Conservation (phyloP, 2,797 vertebrate genomes). For the Pelobates cultripes region DNA sequence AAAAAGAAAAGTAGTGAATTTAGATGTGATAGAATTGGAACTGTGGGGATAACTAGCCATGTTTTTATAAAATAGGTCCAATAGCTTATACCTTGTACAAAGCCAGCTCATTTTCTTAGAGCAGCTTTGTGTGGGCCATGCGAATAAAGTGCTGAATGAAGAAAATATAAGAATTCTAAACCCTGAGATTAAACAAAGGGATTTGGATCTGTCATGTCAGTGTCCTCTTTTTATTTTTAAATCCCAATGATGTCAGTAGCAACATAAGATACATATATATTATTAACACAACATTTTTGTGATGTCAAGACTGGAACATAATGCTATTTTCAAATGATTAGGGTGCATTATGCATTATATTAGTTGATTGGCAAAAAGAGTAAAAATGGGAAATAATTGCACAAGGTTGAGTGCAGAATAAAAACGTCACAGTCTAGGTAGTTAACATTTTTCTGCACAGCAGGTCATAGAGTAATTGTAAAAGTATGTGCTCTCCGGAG, state of each 20-base stretch:
- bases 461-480: slow-evolving; percentile 19
- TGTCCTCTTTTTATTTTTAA: not conserved
- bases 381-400: slow-evolving; percentile 20
- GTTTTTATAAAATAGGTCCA: too few relatives aligned
- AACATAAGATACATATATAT: too few relatives aligned
- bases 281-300: slow-evolving; percentile 3
- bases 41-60: too few relatives aligned
- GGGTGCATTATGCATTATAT: slow-evolving; percentile 30
- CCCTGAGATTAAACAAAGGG: not conserved
- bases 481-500: slow-evolving; percentile 4
- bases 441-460: slow-evolving; percentile 22
- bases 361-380: slow-evolving; percentile 17
- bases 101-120: too few relatives aligned
- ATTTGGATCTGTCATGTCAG: not conserved
- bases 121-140: too few relatives aligned
- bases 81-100: too few relatives aligned
- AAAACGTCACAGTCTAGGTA: slow-evolving; percentile 9
- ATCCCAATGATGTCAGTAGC: not conserved
- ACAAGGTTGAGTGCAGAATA: slow-evolving; percentile 36
- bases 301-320: slow-evolving; percentile 24
- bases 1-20: too few relatives aligned
- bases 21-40: too few relatives aligned
- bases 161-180: not conserved
- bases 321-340: slow-evolving; percentile 15
- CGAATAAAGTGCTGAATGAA: not conserved